Base-by-base conservation (phyloP, 2,888 invertebrate genomes). In the Cheilosia vernalis region DNA sequence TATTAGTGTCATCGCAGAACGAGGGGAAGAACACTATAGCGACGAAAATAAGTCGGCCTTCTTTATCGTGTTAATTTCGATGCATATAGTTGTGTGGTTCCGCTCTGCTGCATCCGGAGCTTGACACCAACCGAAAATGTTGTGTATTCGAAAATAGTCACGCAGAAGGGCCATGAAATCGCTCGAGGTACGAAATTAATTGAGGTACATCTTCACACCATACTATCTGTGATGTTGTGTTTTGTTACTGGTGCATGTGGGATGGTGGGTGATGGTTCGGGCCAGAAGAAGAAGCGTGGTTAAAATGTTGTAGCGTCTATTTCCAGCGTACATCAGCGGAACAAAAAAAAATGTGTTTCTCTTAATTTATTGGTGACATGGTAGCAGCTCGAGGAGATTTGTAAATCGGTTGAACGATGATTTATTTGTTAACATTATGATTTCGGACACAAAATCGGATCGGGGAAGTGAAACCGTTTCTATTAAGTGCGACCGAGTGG, bases 331-430 rank as follows among this genome's bases (percentile, higher is more conserved):
- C 53, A 37, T 37, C 37, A 24, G 10, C 30, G 27, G 4, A 13
- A 27, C 1, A 27, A 13, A 13, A 37, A 37, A 37, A 37, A 37
- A 4, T 44, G 56, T 24, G 51, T 70, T 55, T 17, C 0, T 66
- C 53, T 66, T 72, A 77, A 82, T 82, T 82, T 82, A 82, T 82
- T 77, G 66, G 82, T 77, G 82, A 82, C 77, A 82, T 53, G 70
- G 70, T 60, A 55, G 82, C 58, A 63, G 69, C 81, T 70, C 37
- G 66, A 55, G 61, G 73, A 78, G 83, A 79, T 83, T 83, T 83
- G 78, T 83, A 76, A 67, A 76, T 67, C 76, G 76, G 76, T 76
- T 76, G 76, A 76, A 76, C 67, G 66, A 76, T 76, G 76, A 76
- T 76, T 76, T 76, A 76, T 76, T 60, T 53, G 58, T 64, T 47